Evolutionary conservation across 2,888 invertebrate genomes (phyloP).

Genomic region (Platycnemis pennipes): DNA sequence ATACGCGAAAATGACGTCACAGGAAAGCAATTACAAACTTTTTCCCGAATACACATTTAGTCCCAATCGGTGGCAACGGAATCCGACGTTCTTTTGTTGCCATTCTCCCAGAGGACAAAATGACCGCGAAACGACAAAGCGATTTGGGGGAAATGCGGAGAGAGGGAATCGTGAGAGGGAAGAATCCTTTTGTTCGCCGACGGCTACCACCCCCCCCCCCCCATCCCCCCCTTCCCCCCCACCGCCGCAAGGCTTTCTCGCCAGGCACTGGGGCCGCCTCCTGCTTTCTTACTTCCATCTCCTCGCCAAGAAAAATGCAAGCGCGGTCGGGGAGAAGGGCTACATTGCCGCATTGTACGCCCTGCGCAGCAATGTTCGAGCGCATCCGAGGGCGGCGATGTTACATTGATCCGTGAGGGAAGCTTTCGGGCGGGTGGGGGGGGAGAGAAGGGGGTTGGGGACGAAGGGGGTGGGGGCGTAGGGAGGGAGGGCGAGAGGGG

Average conservation of each 20-base stretch:
- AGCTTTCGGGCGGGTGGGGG: neutral
- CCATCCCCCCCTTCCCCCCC: neutral
- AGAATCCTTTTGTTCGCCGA: neutral
- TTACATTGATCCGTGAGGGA: slow-evolving; percentile 50
- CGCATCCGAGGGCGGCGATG: neutral
- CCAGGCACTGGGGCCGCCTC: neutral
- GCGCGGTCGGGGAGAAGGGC: neutral
- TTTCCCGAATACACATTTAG: neutral
- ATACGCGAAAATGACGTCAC: neutral
- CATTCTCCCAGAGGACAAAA: neutral
- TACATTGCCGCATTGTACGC: slow-evolving; percentile 34
- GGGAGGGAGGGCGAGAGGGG: neutral
- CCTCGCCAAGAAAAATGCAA: neutral
- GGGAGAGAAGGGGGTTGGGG: neutral
- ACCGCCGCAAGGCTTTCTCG: neutral
- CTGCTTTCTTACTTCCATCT: no score
- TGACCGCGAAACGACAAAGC: neutral
- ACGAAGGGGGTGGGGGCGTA: neutral
- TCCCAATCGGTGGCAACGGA: neutral
- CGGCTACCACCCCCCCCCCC: neutral
- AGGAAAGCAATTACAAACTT: neutral
- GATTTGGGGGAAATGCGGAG: neutral
- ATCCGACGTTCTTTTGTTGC: neutral
- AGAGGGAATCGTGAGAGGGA: neutral
- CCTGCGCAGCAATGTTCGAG: slow-evolving; percentile 44